phyloP scores from a whole-genome alignment of 1,140 invertebrate species.

The Zaprionus ghesquierei region DNA sequence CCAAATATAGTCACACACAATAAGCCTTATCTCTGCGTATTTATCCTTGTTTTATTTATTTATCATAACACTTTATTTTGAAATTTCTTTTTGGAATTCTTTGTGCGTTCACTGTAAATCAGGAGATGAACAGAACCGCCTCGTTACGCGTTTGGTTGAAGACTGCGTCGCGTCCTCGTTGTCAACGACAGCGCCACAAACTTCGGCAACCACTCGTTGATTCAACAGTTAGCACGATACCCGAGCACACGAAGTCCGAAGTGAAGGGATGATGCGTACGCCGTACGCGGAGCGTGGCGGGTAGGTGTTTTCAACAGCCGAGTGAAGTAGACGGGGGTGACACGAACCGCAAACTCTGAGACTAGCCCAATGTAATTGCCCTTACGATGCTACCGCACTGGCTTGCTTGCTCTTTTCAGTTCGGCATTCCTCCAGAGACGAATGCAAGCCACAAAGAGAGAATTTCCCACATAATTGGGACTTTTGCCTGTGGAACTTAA shows the following conservation, averaged over 20 bases:
- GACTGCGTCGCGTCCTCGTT: slow-evolving; percentile 50
- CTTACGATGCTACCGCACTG: slow-evolving; percentile 58
- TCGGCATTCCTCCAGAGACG: slow-evolving; percentile 13
- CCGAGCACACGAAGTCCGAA: slow-evolving; percentile 32
- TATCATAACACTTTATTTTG: neutral
- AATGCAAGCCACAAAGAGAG: slow-evolving; percentile 65
- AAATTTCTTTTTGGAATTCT: slow-evolving; percentile 5
- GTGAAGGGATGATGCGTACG: neutral
- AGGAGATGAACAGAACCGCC: slow-evolving; percentile 59
- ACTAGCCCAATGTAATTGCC: slow-evolving; percentile 73
- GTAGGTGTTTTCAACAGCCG: neutral
- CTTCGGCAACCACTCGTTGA: slow-evolving; percentile 80
- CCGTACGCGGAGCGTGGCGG: neutral
- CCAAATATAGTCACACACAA: slow-evolving; percentile 3
- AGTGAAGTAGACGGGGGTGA: slow-evolving; percentile 14
- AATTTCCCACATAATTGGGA: slow-evolving; percentile 34
- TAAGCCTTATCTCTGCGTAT: neutral
- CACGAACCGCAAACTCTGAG: slow-evolving; percentile 51
- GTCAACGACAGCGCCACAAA: slow-evolving; percentile 27
- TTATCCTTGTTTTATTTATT: neutral
- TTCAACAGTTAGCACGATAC: slow-evolving; percentile 71
- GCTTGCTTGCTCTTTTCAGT: slow-evolving; percentile 60
- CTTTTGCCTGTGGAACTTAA: slow-evolving; percentile 23
- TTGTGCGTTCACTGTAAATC: slow-evolving; percentile 15
- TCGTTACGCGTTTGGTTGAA: slow-evolving; percentile 60